phyloP scores from a whole-genome alignment of 2,113 vertebrate species.

The human region DNA sequence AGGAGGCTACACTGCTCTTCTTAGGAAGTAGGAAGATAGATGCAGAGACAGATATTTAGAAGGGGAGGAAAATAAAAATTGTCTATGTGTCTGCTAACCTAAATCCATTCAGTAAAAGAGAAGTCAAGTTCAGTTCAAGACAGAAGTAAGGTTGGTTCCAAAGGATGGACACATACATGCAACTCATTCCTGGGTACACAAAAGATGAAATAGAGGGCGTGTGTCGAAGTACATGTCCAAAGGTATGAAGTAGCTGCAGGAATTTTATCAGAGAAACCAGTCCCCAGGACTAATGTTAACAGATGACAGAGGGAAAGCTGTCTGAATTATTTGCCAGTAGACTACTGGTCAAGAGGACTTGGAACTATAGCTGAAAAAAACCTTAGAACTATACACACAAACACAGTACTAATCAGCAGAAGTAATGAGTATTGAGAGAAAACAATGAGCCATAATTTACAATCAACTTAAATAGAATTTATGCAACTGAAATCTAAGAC shows the following conservation, averaged over 20 bases:
- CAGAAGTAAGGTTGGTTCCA: background rate
- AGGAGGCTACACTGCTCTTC: background rate
- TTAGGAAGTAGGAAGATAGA: background rate
- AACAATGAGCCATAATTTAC: background rate
- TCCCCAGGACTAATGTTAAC: background rate
- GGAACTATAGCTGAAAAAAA: background rate
- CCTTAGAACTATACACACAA: background rate
- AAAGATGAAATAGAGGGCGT: background rate
- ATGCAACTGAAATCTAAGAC: background rate
- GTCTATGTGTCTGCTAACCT: background rate
- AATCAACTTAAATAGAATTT: constrained; percentile 29
- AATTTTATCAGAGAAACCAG: background rate
- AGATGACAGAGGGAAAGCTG: background rate
- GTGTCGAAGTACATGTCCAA: background rate
- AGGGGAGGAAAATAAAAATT: background rate
- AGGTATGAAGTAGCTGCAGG: background rate
- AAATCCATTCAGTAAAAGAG: background rate
- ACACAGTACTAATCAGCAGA: background rate
- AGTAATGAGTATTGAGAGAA: constrained; percentile 27
- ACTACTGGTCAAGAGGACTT: background rate
- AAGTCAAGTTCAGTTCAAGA: background rate
- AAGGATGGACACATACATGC: background rate
- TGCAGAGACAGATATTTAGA: background rate
- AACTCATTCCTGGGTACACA: background rate
- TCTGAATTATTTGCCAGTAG: background rate